Evolutionary conservation across 2,797 vertebrate species (phyloP), one percentile per base, ranked within the genome.

Genomic region (Muscicapa comitata): DNA sequence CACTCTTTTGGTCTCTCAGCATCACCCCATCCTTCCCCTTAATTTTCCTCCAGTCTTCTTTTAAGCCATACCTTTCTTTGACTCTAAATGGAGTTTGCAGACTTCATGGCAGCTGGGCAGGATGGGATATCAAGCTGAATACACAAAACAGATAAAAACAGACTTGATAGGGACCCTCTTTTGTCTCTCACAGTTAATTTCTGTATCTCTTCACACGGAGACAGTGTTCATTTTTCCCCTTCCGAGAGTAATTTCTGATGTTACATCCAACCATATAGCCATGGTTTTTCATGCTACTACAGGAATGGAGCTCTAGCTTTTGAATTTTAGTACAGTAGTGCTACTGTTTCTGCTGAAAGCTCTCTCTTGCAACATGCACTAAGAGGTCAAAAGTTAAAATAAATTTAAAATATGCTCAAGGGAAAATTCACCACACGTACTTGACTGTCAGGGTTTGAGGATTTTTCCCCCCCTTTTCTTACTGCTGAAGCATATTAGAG

Each of bases 311-410:
- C 47, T 88, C 57, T 78, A 47, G 17, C 38, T 66, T 78, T 86
- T 76, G 66, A 73, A 42, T 79, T 80, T 73, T 43, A 80, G 50
- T 55, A 72, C 47, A 73, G 55, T 68, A 26, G 31, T 86, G 80
- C 77, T 86, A 71, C 71, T 91, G 87, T 95, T 95, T 90, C 71
- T 93, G 51, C 53, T 59, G 66, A 86, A 58, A 81, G 33, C 37
- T 81, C 68, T 77, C 50, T 95, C 70, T 90, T 94, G 66, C 55
- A 47, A 65, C 31, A 25, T 63, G 29, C 21, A 35, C 26, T 84
- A 14, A 76, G 73, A 88, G 86, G 54, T 84, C 86, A 88, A 86
- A 95, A 81, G 73, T 91, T 95, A 94, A 96, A 91, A 90, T 94
- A 61, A 93, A 81, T 94, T 76, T 88, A 43, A 92, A 91, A 80